These are phyloP conservation scores for Catharus minimus DNA, from an alignment of 2,113 vertebrate species.

Conservation along the genomic window DNA sequence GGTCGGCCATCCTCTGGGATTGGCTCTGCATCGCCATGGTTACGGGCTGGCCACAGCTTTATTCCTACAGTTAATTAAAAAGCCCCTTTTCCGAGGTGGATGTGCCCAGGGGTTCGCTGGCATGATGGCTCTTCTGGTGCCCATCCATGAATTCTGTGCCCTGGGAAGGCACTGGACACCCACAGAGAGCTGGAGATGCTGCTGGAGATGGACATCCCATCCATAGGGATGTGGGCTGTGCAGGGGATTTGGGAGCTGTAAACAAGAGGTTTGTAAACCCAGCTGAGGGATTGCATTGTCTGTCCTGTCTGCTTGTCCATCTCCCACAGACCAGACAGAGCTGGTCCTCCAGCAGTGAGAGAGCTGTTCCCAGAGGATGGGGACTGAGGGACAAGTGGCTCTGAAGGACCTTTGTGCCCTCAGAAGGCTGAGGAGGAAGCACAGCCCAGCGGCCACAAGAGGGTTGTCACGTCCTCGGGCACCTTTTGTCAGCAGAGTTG, in stretches of 20 bases:
- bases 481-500: neutral
- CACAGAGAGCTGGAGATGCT: neutral
- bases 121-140: neutral
- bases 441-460: neutral
- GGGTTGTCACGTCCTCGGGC: neutral
- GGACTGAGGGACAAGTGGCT: neutral
- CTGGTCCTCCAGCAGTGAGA: neutral
- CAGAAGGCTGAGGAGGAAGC: neutral
- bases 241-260: rapidly evolving
- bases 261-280: neutral
- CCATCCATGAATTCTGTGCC: neutral
- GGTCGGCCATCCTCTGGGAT: conserved; percentile 58
- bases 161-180: rapidly evolving
- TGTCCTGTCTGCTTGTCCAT: rapidly evolving
- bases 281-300: neutral
- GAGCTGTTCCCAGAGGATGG: neutral
- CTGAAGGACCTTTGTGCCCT: neutral
- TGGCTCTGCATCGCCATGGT: conserved; percentile 58
- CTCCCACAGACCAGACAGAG: rapidly evolving
- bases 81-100: conserved; percentile 5
- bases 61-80: conserved; percentile 52
- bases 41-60: conserved; percentile 49
- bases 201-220: neutral
- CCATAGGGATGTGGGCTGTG: rapidly evolving
- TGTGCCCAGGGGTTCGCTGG: neutral